These are phyloP conservation scores for Botrylloides violaceus DNA, from an alignment of 23 tunicate species.

Conservation along the genomic window DNA sequence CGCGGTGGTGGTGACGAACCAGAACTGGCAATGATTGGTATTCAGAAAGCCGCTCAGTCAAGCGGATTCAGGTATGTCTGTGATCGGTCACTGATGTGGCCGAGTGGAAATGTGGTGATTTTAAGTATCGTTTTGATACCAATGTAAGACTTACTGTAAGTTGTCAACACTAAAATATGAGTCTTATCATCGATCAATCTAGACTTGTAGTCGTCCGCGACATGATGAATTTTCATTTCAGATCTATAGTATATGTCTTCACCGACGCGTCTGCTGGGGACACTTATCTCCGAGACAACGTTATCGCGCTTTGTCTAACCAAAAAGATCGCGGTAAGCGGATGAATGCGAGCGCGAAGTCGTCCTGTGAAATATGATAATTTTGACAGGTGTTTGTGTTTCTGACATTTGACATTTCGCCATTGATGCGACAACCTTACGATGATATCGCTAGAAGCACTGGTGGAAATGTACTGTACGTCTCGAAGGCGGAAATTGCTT, in stretches of 20 bases:
- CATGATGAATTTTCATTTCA: neutral
- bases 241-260: conserved; percentile 54
- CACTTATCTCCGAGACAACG: conserved; percentile 24
- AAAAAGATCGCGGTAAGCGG: conserved; percentile 45
- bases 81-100: neutral
- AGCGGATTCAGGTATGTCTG: conserved; percentile 37
- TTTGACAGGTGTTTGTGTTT: conserved; percentile 39
- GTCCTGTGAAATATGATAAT: neutral
- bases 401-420: conserved; percentile 29
- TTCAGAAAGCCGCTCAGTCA: conserved; percentile 18
- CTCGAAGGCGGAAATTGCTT: conserved; percentile 23
- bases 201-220: too few species aligned
- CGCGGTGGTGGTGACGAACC: conserved; percentile 64
- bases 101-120: too few species aligned
- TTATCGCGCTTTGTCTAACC: conserved; percentile 54
- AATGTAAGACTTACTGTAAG: too few species aligned
- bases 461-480: conserved; percentile 61
- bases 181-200: too few species aligned
- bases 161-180: too few species aligned
- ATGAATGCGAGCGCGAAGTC: neutral
- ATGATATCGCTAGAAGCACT: conserved; percentile 26
- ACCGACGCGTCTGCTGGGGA: conserved; percentile 66
- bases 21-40: conserved; percentile 48
- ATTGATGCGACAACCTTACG: conserved; percentile 22
- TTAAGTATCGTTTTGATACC: too few species aligned